These are phyloP conservation scores for Cheilosia vernalis DNA, from an alignment of 2,888 invertebrate genomes.

Conservation along the genomic window DNA sequence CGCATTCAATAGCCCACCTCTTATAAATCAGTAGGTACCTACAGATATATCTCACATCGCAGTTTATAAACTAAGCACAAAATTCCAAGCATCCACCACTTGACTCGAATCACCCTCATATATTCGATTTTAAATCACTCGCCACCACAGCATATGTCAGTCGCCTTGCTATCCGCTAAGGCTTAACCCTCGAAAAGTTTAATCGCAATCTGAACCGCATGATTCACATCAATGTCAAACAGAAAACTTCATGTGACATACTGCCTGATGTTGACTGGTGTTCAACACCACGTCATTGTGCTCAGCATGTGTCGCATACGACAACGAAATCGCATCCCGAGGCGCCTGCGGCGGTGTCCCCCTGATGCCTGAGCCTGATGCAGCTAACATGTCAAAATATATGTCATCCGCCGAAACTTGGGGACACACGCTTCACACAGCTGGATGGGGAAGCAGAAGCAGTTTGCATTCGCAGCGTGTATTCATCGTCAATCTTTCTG, in stretches of 20 bases:
- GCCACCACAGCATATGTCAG: not conserved
- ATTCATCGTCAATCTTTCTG: conserved; percentile 41
- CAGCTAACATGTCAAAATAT: conserved; percentile 41
- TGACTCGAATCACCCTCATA: conserved; percentile 42
- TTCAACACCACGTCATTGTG: conserved; percentile 37
- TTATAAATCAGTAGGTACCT: too few species aligned
- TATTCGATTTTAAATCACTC: conserved; percentile 51
- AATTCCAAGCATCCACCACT: conserved; percentile 11
- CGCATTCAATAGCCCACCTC: too few species aligned
- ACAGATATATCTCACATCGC: too few species aligned
- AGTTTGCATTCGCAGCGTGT: not conserved
- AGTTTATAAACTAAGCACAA: not conserved
- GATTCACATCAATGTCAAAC: conserved; percentile 70
- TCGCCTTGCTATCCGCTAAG: conserved; percentile 24
- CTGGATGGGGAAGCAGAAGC: not conserved
- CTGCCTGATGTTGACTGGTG: conserved; percentile 24
- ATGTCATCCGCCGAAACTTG: conserved; percentile 43
- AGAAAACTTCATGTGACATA: conserved; percentile 46
- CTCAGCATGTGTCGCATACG: conserved; percentile 47
- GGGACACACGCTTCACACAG: not conserved
- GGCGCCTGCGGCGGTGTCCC: conserved; percentile 23
- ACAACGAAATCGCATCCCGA: conserved; percentile 42
- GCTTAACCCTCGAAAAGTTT: conserved; percentile 55
- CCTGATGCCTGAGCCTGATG: conserved; percentile 15
- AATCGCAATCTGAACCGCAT: conserved; percentile 59